Evolutionary conservation across 2,113 vertebrate species (phyloP).

Genomic region (Mustelus asterias): DNA sequence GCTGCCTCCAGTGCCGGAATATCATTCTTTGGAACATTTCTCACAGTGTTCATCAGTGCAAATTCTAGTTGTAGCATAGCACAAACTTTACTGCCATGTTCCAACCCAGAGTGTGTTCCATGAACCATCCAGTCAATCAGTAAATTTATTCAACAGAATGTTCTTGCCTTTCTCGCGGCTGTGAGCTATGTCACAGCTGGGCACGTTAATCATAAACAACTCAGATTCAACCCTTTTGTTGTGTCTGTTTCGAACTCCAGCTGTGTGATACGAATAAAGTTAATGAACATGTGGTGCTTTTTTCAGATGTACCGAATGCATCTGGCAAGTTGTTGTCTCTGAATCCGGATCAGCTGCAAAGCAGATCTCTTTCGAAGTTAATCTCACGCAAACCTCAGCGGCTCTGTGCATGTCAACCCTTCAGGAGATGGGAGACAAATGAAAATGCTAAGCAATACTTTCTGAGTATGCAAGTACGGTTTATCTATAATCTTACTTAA

Average conservation of each 20-base stretch:
- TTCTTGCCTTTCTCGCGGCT: no score
- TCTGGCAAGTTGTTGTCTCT: not conserved
- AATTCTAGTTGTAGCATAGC: not conserved
- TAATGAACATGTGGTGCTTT: not conserved
- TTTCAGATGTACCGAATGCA: not conserved
- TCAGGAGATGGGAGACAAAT: not conserved
- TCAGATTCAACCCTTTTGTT: not conserved
- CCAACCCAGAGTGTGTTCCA: not conserved
- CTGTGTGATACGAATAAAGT: not conserved
- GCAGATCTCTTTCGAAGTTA: not conserved
- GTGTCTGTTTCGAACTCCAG: not conserved
- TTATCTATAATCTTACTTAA: not conserved
- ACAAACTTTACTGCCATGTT: not conserved
- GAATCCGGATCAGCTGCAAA: not conserved
- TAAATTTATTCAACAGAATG: not conserved
- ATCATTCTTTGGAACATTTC: no score
- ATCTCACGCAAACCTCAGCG: not conserved
- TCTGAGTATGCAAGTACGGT: no score
- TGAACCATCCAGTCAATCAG: not conserved
- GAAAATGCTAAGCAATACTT: not conserved
- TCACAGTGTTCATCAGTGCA: not conserved
- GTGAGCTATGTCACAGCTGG: not conserved
- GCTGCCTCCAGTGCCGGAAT: no score
- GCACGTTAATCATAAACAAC: not conserved
- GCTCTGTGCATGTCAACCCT: no score